A percentile compares a stretch with the other conserved stretches of the same genome.
Conservation (phyloP, 2,797 vertebrate species). For the Schizopygopsis malacanthus region DNA sequence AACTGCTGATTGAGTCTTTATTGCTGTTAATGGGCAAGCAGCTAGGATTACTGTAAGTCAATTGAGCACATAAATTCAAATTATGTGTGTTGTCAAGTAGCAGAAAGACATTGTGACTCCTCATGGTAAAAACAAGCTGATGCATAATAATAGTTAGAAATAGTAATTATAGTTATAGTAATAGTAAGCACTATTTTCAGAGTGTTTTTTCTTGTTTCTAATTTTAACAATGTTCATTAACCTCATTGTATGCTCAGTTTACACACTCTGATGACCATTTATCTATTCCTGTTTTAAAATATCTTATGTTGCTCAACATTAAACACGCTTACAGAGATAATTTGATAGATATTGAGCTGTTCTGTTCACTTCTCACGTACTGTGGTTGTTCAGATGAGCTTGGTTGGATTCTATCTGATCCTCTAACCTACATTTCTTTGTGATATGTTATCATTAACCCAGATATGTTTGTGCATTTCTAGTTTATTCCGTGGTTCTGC, state of each 20-base stretch:
- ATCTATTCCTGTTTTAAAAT: constrained; percentile 24
- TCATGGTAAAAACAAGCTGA: background rate
- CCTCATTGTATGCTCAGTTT: background rate
- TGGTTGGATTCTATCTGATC: constrained; percentile 2
- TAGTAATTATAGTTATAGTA: background rate
- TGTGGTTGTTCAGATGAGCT: constrained; percentile 3
- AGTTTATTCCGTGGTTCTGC: constrained; percentile 1
- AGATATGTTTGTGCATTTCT: constrained; percentile 24
- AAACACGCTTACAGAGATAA: constrained; percentile 24
- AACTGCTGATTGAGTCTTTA: constrained; percentile 19
- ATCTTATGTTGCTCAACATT: constrained; percentile 21
- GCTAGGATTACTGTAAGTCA: constrained; percentile 29
- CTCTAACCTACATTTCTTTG: constrained; percentile 20
- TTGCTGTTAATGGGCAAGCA: background rate
- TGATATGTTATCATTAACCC: constrained; percentile 26
- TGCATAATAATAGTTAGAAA: background rate
- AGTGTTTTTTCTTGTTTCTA: background rate
- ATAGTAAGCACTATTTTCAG: background rate
- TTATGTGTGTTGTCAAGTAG: background rate
- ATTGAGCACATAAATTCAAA: constrained; percentile 12
- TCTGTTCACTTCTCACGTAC: background rate
- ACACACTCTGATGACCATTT: constrained; percentile 26
- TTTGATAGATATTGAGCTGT: constrained; percentile 12
- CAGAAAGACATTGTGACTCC: background rate
- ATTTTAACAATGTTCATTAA: constrained; percentile 33